Evolutionary conservation across 2,797 vertebrate genomes (phyloP), one percentile per base, ranked within the genome.

Genomic region (Halcyon badia): DNA sequence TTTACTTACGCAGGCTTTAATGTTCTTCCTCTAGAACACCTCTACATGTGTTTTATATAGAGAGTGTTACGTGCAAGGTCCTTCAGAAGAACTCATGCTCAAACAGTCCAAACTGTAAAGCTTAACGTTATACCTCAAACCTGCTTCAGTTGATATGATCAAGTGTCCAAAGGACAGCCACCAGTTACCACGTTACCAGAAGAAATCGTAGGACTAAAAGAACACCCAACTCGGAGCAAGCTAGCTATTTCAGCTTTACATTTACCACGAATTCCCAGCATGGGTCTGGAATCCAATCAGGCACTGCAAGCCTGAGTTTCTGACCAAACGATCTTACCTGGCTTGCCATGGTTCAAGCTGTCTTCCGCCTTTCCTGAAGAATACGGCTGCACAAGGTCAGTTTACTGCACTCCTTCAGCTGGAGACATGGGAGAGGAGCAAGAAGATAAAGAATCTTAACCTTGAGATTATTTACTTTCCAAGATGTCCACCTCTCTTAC

Each of bases 1-100:
- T 92, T 96, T 97, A 98, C 97, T 98, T 98, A 97, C 97, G 97
- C 95, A 92, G 86, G 51, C 83, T 96, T 96, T 96, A 96, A 71
- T 11, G 95, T 88, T 97, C 96, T 89, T 96, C 96, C 94, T 91
- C 81, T 96, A 97, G 7, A 93, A 94, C 84, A 95, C 78, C 87
- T 97, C 76, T 95, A 95, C 69, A 79, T 71, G 19, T 11, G 19
- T 14, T 85, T 94, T 73, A 96, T 0, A 94, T 19, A 94, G 60
- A 96, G 94, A 22, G 73, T 73, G 81, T 95, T 72, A 91, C 1
- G 37, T 3, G 5, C 95, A 90, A 96, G 83, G 64, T 96, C 91
- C 94, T 97, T 95, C 94, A 94, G 80, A 94, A 84, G 80, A 94
- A 84, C 94, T 91, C 26, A 17, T 28, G 48, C 91, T 91, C 86